Evolutionary conservation across 2,888 invertebrate species (phyloP).

Genomic region (Lasioglossum oenotherae): DNA sequence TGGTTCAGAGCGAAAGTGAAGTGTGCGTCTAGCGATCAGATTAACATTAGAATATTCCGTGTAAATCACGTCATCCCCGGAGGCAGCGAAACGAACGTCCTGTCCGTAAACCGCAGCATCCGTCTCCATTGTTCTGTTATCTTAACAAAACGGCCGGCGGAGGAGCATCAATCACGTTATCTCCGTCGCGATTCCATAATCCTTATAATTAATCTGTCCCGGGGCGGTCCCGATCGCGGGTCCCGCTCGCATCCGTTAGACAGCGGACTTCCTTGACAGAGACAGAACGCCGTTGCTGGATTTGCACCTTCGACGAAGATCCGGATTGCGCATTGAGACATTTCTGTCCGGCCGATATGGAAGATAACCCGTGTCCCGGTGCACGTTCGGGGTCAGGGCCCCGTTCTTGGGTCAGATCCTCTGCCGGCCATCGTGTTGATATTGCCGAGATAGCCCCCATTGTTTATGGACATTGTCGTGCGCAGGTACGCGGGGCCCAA

Average conservation of each 20-base stretch:
- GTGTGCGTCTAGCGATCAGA: not conserved
- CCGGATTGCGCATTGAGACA: conserved; percentile 77
- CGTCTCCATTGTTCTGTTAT: conserved; percentile 33
- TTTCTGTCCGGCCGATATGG: conserved; percentile 76
- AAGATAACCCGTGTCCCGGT: conserved; percentile 74
- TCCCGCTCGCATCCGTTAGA: conserved; percentile 30
- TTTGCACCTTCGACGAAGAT: conserved; percentile 68
- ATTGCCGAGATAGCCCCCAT: conserved; percentile 80
- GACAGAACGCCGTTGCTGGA: conserved; percentile 44
- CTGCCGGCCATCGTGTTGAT: conserved; percentile 78
- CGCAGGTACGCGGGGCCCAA: conserved; percentile 66
- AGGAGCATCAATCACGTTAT: conserved; percentile 42
- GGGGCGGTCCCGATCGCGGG: conserved; percentile 28
- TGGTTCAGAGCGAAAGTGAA: not conserved
- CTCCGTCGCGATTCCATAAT: conserved; percentile 42
- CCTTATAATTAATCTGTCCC: conserved; percentile 53
- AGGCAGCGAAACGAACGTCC: conserved; percentile 5
- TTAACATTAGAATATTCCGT: conserved; percentile 20
- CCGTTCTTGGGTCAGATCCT: conserved; percentile 79
- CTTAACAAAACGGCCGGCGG: conserved; percentile 35
- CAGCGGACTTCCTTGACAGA: conserved; percentile 52
- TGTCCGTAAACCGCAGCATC: not conserved
- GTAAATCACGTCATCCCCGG: conserved; percentile 7
- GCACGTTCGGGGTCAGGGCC: conserved; percentile 75
- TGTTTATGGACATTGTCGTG: conserved; percentile 81